Evolutionary conservation across 2,888 invertebrate genomes (phyloP).

Genomic region (Ethmia dodecea): DNA sequence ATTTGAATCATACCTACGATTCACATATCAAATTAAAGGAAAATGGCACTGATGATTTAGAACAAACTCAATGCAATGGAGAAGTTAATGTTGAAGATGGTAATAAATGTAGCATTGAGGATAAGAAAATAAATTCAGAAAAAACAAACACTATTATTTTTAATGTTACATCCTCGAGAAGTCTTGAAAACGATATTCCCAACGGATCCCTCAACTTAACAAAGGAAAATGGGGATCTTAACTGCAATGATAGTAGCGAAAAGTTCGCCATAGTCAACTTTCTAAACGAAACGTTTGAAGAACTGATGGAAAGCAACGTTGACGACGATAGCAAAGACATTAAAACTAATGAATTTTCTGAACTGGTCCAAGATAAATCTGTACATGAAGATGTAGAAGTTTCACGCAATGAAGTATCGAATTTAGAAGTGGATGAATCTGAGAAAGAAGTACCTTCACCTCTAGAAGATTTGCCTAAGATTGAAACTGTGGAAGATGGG

Average conservation of each 20-base stretch:
- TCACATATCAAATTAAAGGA: constrained; percentile 28
- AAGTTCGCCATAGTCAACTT: constrained; percentile 62
- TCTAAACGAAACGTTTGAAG: constrained; percentile 61
- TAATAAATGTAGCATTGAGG: not conserved
- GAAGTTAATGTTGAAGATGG: constrained; percentile 7
- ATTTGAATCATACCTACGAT: constrained; percentile 38
- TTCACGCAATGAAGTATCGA: too few species aligned
- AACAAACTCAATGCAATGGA: too few species aligned
- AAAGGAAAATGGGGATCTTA: constrained; percentile 17
- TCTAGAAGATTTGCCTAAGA: not conserved
- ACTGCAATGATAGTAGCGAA: constrained; percentile 48
- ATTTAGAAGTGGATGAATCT: constrained; percentile 16
- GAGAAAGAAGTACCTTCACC: not conserved
- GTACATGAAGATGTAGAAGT: constrained; percentile 29
- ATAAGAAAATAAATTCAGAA: constrained; percentile 1
- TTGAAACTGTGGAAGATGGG: constrained; percentile 17
- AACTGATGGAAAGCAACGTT: constrained; percentile 65
- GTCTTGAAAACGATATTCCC: constrained; percentile 1
- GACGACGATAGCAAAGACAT: constrained; percentile 41
- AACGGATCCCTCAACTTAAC: constrained; percentile 3
- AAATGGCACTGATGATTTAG: too few species aligned
- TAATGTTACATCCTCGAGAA: too few species aligned
- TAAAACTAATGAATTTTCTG: constrained; percentile 12
- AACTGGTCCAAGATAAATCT: not conserved
- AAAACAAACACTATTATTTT: too few species aligned